Base-by-base conservation (phyloP, 2,888 invertebrate species). In the Synergus laeviventris region DNA sequence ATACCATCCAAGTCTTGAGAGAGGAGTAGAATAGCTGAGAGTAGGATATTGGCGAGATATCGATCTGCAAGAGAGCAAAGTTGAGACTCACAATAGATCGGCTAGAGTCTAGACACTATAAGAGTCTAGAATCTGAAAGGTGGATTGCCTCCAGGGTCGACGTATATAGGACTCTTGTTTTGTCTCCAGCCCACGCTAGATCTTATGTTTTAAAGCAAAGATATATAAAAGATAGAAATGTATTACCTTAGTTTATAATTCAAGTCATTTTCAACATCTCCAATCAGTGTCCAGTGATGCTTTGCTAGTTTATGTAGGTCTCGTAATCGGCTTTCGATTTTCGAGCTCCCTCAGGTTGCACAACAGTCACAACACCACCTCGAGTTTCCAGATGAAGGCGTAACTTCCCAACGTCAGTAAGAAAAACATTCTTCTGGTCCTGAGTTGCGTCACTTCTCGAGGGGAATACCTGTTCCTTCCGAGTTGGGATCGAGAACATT, bases 381-480 rank as follows among this genome's bases (percentile, higher is more conserved):
- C 11, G 59, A 59, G 24, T 59, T 59, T 59, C 59, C 59, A 21
- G 59, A 59, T 5, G 14, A 21, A 21, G 21, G 24, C 59, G 59
- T 59, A 59, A 59, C 59, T 59, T 59, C 24, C 59, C 24, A 59
- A 59, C 59, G 5, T 59, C 21, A 21, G 18, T 14, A 59, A 11
- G 59, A 59, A 59, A 59, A 59, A 59, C 59, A 59, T 24, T 59
- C 59, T 59, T 24, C 18, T 59, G 5, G 21, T 2, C 59, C 59
- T 24, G 14, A 59, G 24, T 59, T 59, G 21, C 18, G 82, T 82
- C 79, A 80, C 82, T 81, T 79, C 80, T 74, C 80, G 76, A 81
- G 77, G 73, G 83, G 81, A 81, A 81, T 87, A 87, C 85, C 86
- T 85, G 86, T 84, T 84, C 81, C 81, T 81, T 78, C 78, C 79